Conservation (phyloP, 1,140 invertebrate species). For the Lutraria rhynchaena region DNA sequence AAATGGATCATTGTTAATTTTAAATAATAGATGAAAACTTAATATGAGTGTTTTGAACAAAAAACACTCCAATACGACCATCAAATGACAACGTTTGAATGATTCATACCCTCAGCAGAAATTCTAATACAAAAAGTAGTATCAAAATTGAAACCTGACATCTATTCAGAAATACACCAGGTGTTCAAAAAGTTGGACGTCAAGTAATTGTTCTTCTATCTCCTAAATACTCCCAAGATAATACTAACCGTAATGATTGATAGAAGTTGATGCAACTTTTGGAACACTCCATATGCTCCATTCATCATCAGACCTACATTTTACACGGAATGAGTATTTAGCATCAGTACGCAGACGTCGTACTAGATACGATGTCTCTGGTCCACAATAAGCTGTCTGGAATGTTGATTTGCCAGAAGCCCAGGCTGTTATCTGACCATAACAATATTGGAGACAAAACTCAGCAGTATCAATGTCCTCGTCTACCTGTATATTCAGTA, state of each 20-base stretch:
- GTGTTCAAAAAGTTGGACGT: no score
- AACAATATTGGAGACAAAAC: conserved; percentile 76
- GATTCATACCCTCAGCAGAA: no score
- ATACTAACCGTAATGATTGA: conserved; percentile 75
- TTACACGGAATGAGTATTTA: conserved; percentile 76
- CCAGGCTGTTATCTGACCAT: conserved; percentile 66
- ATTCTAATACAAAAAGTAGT: no score
- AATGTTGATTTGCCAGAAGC: conserved; percentile 67
- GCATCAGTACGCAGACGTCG: conserved; percentile 71
- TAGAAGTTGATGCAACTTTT: conserved; percentile 68
- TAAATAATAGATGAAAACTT: no score
- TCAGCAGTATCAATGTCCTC: conserved; percentile 75
- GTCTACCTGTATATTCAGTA: conserved; percentile 73
- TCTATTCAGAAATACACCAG: no score
- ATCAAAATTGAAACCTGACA: no score
- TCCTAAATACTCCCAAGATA: no score
- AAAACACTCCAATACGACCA: no score
- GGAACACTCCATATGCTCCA: conserved; percentile 79
- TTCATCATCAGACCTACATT: conserved; percentile 68
- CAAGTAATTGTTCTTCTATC: no score
- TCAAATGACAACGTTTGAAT: no score
- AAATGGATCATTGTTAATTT: no score
- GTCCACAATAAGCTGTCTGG: conserved; percentile 74
- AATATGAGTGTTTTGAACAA: no score
- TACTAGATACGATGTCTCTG: conserved; percentile 69